These are phyloP conservation scores for Rhysida immarginata DNA, from an alignment of 1,140 invertebrate species.

Conservation along the genomic window DNA sequence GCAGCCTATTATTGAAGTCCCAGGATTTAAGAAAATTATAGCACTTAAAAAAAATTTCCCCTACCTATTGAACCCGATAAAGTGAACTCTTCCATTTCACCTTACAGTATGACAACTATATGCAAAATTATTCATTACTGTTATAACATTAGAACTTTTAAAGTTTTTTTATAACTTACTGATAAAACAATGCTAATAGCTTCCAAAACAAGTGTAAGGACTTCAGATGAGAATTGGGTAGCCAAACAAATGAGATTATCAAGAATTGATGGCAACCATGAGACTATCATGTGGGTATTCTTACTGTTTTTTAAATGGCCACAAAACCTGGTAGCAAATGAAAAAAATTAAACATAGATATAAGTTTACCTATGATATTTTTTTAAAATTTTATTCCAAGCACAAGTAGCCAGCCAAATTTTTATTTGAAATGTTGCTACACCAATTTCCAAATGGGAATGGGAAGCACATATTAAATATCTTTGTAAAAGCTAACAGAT, in stretches of 20 bases:
- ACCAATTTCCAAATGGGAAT: no score
- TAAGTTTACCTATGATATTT: not conserved
- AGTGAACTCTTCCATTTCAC: no score
- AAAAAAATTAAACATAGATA: not conserved
- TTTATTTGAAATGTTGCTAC: not conserved
- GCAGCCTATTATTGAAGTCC: no score
- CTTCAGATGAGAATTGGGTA: constrained; percentile 38
- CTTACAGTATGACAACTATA: no score
- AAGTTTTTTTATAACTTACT: constrained; percentile 39
- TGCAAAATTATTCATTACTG: no score
- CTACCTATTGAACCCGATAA: no score
- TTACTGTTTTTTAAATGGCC: constrained; percentile 35
- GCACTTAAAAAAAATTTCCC: no score
- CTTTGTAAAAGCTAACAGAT: no score
- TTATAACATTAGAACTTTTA: no score
- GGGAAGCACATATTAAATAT: no score
- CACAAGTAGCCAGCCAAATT: not conserved
- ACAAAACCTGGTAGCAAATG: constrained; percentile 31
- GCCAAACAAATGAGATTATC: constrained; percentile 37
- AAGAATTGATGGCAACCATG: constrained; percentile 35
- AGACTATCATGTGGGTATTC: constrained; percentile 28
- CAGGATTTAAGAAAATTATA: no score
- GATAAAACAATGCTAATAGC: constrained; percentile 46
- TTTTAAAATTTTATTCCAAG: not conserved
- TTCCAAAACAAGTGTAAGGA: constrained; percentile 50